These are phyloP conservation scores for Anthophora plumipes DNA, from an alignment of 2,888 invertebrate genomes.

Conservation along the genomic window DNA sequence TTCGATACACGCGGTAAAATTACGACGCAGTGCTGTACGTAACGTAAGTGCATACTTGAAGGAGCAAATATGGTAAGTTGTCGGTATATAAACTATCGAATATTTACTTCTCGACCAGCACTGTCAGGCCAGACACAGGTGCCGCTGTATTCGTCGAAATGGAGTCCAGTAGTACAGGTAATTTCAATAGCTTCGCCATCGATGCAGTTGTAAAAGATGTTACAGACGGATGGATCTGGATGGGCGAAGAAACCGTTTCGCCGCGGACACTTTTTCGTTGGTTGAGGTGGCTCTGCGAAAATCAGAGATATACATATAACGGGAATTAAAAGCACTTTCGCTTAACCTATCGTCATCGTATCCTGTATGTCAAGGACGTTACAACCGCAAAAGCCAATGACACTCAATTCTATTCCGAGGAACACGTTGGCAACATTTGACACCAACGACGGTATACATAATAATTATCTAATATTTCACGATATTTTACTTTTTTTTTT, in stretches of 20 bases:
- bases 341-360: slow-evolving; percentile 38
- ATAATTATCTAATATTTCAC: no score
- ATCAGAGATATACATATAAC: slow-evolving; percentile 22
- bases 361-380: slow-evolving; percentile 60
- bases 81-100: not conserved
- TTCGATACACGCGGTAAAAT: no score
- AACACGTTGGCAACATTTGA: not conserved
- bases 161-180: slow-evolving; percentile 94
- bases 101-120: slow-evolving; percentile 91
- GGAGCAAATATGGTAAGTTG: not conserved
- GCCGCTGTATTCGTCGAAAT: slow-evolving; percentile 95
- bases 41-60: not conserved
- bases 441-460: no score
- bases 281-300: slow-evolving; percentile 90
- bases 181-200: slow-evolving; percentile 92
- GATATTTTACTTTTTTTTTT: no score
- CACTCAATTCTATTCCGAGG: slow-evolving; percentile 30
- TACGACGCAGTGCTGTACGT: no score
- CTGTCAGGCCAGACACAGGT: slow-evolving; percentile 96
- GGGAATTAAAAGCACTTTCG: slow-evolving; percentile 39
- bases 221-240: slow-evolving; percentile 92
- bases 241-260: slow-evolving; percentile 96
- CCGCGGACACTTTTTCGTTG: slow-evolving; percentile 91
- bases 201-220: slow-evolving; percentile 95
- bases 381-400: slow-evolving; percentile 56